Evolutionary conservation across 2,888 invertebrate genomes (phyloP).

Genomic region (Micropterix aruncella): DNA sequence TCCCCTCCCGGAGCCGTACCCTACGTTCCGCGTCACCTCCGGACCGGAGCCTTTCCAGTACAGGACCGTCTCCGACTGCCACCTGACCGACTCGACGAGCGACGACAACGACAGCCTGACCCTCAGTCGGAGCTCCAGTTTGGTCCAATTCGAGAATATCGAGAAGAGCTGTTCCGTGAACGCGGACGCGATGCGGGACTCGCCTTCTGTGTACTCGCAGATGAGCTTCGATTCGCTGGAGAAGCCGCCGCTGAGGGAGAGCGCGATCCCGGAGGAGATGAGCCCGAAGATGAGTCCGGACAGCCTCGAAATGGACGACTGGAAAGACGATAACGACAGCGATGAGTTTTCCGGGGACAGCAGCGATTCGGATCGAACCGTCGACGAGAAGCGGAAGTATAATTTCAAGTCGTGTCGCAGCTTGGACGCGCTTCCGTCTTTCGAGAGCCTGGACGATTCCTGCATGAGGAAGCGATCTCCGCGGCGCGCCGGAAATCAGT

Average conservation of each 20-base stretch:
- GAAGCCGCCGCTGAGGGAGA: slow-evolving; percentile 20
- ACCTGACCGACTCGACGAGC: slow-evolving; percentile 22
- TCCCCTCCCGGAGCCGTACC: slow-evolving; percentile 13
- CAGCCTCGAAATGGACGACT: slow-evolving; percentile 26
- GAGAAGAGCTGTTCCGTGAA: slow-evolving; percentile 45
- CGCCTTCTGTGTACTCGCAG: slow-evolving; percentile 32
- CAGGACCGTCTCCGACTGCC: slow-evolving; percentile 2
- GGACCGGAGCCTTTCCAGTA: neutral
- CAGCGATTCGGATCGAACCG: slow-evolving; percentile 16
- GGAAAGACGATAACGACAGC: slow-evolving; percentile 14
- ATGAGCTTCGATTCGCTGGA: slow-evolving; percentile 39
- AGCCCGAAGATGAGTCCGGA: slow-evolving; percentile 27
- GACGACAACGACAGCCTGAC: slow-evolving; percentile 28
- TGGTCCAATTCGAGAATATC: slow-evolving; percentile 73
- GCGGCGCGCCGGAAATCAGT: slow-evolving; percentile 30
- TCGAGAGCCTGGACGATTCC: slow-evolving; percentile 12
- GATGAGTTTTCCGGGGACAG: slow-evolving; percentile 22
- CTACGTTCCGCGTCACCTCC: neutral
- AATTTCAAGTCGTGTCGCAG: slow-evolving; percentile 27
- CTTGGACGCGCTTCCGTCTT: slow-evolving; percentile 21
- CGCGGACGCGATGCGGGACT: slow-evolving; percentile 12
- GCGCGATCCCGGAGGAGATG: neutral
- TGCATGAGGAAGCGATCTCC: slow-evolving; percentile 15
- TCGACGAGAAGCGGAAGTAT: slow-evolving; percentile 12
- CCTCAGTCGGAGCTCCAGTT: slow-evolving; percentile 64